A percentile compares a stretch with the other conserved stretches of the same genome.
phyloP scores from a whole-genome alignment of 2,888 invertebrate genomes.

The Cataglyphis rosenhaueri region DNA sequence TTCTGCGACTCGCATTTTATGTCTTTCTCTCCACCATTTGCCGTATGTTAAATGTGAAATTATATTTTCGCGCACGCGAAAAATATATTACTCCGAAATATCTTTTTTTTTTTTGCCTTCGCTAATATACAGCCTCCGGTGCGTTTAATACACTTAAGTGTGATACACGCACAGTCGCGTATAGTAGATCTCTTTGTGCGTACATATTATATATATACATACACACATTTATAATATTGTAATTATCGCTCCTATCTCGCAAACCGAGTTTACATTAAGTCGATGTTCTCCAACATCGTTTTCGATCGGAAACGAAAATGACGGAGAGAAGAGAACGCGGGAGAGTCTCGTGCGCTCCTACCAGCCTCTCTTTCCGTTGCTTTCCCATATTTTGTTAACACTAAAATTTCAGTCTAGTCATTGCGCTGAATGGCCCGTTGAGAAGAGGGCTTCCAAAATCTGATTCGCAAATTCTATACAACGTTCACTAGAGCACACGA shows the following conservation, averaged over 20 bases:
- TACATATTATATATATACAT: slow-evolving; percentile 71
- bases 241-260: slow-evolving; percentile 67
- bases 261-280: slow-evolving; percentile 64
- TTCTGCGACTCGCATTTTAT: slow-evolving; percentile 62
- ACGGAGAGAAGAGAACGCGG: slow-evolving; percentile 29
- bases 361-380: slow-evolving; percentile 57
- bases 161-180: slow-evolving; percentile 14
- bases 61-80: slow-evolving; percentile 33
- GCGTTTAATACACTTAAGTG: slow-evolving; percentile 4
- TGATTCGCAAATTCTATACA: slow-evolving; percentile 80
- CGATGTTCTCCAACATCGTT: slow-evolving; percentile 58
- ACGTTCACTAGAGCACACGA: not conserved
- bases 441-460: slow-evolving; percentile 82
- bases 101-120: slow-evolving; percentile 12
- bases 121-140: slow-evolving; percentile 1
- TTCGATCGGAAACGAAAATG: slow-evolving; percentile 49
- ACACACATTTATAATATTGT: slow-evolving; percentile 67
- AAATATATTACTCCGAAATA: slow-evolving; percentile 20
- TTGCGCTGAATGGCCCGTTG: slow-evolving; percentile 84
- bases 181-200: slow-evolving; percentile 1
- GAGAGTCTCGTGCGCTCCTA: slow-evolving; percentile 52
- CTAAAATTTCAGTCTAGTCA: slow-evolving; percentile 80
- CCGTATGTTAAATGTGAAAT: slow-evolving; percentile 35
- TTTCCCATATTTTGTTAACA: slow-evolving; percentile 66
- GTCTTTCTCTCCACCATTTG: slow-evolving; percentile 36